phyloP scores from a whole-genome alignment of 2,113 vertebrate species.

The Dipodomys stephensi region DNA sequence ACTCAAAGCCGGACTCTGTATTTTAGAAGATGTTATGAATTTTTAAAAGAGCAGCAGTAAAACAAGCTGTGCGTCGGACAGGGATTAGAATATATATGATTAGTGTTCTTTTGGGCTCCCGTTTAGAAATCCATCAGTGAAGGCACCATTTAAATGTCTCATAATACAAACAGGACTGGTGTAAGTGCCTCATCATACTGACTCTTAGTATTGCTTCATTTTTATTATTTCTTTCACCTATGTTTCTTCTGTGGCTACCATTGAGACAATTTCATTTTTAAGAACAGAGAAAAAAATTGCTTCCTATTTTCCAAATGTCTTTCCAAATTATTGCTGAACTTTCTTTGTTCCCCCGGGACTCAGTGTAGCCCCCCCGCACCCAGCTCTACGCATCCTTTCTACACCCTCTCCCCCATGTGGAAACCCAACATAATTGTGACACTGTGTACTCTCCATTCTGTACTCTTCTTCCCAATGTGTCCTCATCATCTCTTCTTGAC shows the following conservation, averaged over 20 bases:
- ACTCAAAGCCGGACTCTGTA: neutral
- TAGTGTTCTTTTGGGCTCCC: neutral
- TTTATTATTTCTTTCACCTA: no score
- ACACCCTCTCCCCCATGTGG: no score
- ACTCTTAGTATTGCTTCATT: neutral
- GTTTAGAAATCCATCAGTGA: neutral
- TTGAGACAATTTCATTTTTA: neutral
- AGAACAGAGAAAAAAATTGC: neutral
- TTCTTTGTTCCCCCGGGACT: neutral
- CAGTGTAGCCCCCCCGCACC: neutral
- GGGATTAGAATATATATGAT: neutral
- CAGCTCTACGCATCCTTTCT: neutral
- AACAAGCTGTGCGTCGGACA: neutral
- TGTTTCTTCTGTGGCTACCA: neutral
- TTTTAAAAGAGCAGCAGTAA: neutral
- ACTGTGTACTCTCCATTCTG: neutral
- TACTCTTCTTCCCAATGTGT: neutral
- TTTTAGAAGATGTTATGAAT: neutral
- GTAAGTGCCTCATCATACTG: neutral
- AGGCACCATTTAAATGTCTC: neutral
- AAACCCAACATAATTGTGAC: fast-evolving
- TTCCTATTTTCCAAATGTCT: neutral
- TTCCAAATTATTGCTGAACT: neutral
- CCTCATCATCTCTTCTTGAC: neutral
- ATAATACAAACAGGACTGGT: neutral